Base-by-base conservation (phyloP, 2,888 invertebrate species). In the Callyntrura guangdongensis region DNA sequence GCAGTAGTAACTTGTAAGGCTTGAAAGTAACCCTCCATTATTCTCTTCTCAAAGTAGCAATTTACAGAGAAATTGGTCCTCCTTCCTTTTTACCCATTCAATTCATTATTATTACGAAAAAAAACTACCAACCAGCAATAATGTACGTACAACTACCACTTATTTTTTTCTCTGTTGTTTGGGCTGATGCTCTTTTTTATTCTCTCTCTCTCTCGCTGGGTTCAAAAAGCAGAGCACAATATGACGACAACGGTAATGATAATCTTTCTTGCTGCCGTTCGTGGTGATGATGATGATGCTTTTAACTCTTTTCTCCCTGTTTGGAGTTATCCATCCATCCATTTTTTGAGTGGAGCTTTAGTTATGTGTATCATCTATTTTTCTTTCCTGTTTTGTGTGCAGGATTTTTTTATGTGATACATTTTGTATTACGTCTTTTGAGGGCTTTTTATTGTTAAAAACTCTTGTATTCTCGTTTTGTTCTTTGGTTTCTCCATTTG, bases 11-110 rank as follows among this genome's bases (percentile, higher is more conserved):
- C 36, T 36, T 36, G 79, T 86, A 74, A 86, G 83, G 49, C 49
- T n/a, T 45, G 47, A 36, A 90, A 91, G 92, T 89, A 93, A 91
- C 92, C 90, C 91, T 85, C 91, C 86, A 92, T 90, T 89, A 91
- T 89, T 92, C 89, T 90, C 91, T 89, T 90, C 77, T 88, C 53
- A 84, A 92, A 92, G 91, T 92, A 93, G 90, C 91, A 93, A 93
- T 93, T 93, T 93, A 86, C 81, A 74, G 77, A 89, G 84, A 92
- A 92, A 92, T 81, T 69, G 90, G 89, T 67, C 91, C 91, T 92
- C 85, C 91, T 86, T 87, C 92, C 90, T 91, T 85, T 89, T 86
- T 87, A 90, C 84, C 92, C 87, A 86, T 87, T 90, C 82, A 85
- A 81, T 85, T 88, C 85, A 88, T 87, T 87, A 79, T 56, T 87